Evolutionary conservation across 1,140 invertebrate genomes (phyloP).

Genomic region (Anastatus disparis): DNA sequence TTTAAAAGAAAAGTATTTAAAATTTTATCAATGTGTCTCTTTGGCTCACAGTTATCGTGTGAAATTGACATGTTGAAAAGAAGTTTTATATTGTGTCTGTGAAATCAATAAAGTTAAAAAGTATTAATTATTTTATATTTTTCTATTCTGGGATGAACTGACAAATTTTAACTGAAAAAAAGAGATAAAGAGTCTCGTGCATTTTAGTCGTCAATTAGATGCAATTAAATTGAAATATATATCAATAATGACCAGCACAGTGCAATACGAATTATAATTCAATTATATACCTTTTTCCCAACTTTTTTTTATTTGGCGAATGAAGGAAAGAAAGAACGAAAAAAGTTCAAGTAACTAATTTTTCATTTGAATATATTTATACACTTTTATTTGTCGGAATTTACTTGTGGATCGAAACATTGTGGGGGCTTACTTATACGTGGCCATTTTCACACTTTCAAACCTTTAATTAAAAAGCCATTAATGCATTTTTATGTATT

Average conservation of each 20-base stretch:
- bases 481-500: too few relatives aligned
- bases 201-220: neutral
- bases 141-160: slow-evolving; percentile 2
- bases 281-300: slow-evolving; percentile 9
- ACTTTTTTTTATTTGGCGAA: too few relatives aligned
- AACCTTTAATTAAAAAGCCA: too few relatives aligned
- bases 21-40: too few relatives aligned
- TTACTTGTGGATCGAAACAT: too few relatives aligned
- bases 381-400: neutral
- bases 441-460: too few relatives aligned
- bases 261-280: neutral
- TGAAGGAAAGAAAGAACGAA: too few relatives aligned
- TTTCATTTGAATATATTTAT: neutral
- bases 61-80: neutral
- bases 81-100: slow-evolving; percentile 1
- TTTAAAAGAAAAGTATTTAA: too few relatives aligned
- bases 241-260: neutral
- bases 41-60: too few relatives aligned
- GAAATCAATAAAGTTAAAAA: neutral
- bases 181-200: too few relatives aligned
- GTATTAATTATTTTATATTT: slow-evolving; percentile 21
- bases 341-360: neutral
- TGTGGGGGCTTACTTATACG: too few relatives aligned
- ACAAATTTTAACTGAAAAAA: neutral
- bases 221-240: neutral